Conservation (phyloP, 92 coral and sea anemone species). For the Heliopora coerulea region DNA sequence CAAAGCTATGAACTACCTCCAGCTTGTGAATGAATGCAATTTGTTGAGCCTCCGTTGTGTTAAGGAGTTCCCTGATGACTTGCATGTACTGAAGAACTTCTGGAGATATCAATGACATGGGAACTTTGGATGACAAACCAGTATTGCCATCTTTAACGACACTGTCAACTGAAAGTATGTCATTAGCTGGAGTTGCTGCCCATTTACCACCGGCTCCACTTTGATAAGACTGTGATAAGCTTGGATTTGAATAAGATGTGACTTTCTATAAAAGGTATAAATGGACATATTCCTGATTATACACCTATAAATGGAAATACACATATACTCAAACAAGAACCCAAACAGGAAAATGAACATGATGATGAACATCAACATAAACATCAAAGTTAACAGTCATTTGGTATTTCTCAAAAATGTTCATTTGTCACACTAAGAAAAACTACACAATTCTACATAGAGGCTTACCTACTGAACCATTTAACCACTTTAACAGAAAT, state of each 20-base stretch:
- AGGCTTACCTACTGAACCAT: too few relatives aligned
- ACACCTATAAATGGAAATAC: too few relatives aligned
- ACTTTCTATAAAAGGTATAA: not conserved
- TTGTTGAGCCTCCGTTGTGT: conserved; percentile 75
- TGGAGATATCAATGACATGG: conserved; percentile 55
- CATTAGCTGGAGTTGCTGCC: not conserved
- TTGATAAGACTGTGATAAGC: not conserved
- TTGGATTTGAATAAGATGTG: not conserved
- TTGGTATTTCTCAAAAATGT: too few relatives aligned
- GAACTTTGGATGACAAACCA: conserved; percentile 23
- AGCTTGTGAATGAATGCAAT: conserved; percentile 73
- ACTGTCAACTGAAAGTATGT: conserved; percentile 1
- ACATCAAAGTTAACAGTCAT: too few relatives aligned
- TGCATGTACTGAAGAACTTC: conserved; percentile 60
- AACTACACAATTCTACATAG: too few relatives aligned
- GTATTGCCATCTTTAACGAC: conserved; percentile 22
- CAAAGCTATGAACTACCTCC: conserved; percentile 54
- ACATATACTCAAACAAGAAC: too few relatives aligned
- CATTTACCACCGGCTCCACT: not conserved
- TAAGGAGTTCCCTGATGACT: conserved; percentile 67
- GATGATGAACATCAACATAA: too few relatives aligned
- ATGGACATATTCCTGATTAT: too few relatives aligned
- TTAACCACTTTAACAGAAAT: too few relatives aligned
- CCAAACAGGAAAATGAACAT: too few relatives aligned
- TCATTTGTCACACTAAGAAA: too few relatives aligned